phyloP scores from a whole-genome alignment of 2,888 invertebrate species.

The Podabrus alpinus region DNA sequence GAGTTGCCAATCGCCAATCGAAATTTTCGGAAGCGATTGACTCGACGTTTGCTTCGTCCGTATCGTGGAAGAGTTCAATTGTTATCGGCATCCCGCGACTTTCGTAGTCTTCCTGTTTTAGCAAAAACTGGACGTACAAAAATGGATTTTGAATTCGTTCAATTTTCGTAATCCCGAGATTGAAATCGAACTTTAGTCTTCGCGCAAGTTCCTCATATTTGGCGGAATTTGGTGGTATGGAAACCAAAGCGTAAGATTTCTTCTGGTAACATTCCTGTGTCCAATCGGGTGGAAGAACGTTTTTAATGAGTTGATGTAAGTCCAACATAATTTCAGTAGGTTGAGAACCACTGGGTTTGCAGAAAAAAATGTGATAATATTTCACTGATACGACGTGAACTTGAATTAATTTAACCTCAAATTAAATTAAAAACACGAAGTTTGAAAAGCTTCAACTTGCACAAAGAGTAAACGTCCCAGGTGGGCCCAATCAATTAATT shows the following conservation, averaged over 20 bases:
- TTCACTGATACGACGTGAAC: too few species aligned
- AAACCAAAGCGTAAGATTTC: background rate
- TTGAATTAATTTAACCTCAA: too few species aligned
- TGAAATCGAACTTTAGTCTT: background rate
- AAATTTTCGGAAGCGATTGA: constrained; percentile 44
- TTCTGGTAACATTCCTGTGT: background rate
- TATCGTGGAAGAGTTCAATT: constrained; percentile 41
- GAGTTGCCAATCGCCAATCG: constrained; percentile 41
- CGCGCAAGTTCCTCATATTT: background rate
- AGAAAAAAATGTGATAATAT: too few species aligned
- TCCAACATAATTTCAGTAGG: background rate
- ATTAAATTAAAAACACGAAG: too few species aligned
- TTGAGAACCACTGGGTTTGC: background rate
- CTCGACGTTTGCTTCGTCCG: constrained; percentile 35
- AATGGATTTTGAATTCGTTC: constrained; percentile 37
- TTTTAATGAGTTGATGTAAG: background rate
- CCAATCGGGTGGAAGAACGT: background rate
- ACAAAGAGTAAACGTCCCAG: too few species aligned
- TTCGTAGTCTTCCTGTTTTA: constrained; percentile 40
- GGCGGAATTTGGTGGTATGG: background rate
- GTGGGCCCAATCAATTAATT: too few species aligned
- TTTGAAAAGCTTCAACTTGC: too few species aligned
- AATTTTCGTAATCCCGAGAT: constrained; percentile 1
- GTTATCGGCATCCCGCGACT: constrained; percentile 27
- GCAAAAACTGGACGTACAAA: constrained; percentile 39